These are phyloP conservation scores for Callithrix jacchus DNA, from an alignment of 2,113 vertebrate genomes.

Conservation along the genomic window DNA sequence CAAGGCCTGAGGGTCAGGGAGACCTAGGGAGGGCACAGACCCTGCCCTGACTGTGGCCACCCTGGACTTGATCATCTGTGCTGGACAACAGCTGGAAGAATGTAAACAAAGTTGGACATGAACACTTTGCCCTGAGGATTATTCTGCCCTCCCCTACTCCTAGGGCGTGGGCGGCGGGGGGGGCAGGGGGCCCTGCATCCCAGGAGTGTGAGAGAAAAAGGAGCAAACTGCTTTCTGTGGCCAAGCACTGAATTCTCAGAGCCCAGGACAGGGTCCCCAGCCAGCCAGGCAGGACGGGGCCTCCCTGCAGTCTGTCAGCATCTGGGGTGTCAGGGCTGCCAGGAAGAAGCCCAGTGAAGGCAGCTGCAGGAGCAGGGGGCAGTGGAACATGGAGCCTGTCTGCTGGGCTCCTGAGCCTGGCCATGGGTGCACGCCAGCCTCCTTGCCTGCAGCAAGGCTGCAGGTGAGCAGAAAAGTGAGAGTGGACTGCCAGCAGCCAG, in stretches of 20 bases:
- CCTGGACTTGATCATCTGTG: neutral
- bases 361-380: neutral
- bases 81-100: neutral
- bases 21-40: neutral
- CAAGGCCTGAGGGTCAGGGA: neutral
- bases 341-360: neutral
- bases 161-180: neutral
- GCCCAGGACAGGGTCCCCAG: neutral
- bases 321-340: neutral
- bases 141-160: neutral
- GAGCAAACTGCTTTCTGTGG: neutral
- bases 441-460: too few relatives aligned
- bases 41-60: neutral
- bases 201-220: neutral
- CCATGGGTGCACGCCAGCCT: rapidly evolving
- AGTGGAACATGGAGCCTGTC: neutral
- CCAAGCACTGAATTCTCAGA: neutral
- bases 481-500: rapidly evolving
- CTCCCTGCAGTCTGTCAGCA: neutral
- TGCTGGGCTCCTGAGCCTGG: neutral
- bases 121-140: too few relatives aligned
- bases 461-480: rapidly evolving
- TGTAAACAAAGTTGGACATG: rapidly evolving
- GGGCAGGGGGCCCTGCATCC: neutral
- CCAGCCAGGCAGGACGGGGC: neutral